Conservation (phyloP, 1,140 invertebrate genomes). For the Brachionus paranguensis region DNA sequence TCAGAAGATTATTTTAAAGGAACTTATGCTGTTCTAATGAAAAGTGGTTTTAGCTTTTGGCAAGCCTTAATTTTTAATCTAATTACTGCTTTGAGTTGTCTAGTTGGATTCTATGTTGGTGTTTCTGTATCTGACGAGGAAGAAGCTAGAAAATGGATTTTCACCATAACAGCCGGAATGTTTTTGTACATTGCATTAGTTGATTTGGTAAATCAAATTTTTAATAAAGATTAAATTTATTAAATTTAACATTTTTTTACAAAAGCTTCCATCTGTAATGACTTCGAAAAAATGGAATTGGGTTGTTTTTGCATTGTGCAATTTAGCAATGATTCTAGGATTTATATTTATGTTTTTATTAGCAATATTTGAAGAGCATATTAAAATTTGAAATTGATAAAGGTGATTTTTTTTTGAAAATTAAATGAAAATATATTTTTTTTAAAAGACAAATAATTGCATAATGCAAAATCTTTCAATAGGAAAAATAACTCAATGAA, state of each 20-base stretch:
- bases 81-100: constrained; percentile 57
- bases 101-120: constrained; percentile 16
- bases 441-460: no score
- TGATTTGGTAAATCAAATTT: constrained; percentile 42
- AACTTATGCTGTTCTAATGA: constrained; percentile 41
- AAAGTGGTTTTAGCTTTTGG: constrained; percentile 1
- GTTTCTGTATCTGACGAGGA: not conserved
- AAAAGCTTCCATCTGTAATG: constrained; percentile 8
- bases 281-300: not conserved
- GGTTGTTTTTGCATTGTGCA: not conserved
- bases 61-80: constrained; percentile 48
- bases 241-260: not conserved
- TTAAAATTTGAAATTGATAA: not conserved
- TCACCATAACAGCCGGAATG: constrained; percentile 24
- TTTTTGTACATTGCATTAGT: constrained; percentile 39
- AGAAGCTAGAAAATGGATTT: constrained; percentile 3
- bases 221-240: not conserved
- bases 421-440: not conserved
- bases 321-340: not conserved
- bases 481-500: no score
- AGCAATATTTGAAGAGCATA: constrained; percentile 10
- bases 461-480: no score
- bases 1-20: not conserved
- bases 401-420: not conserved
- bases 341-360: constrained; percentile 29